Base-by-base conservation (phyloP, 2,888 invertebrate genomes). In the Amiota minor region DNA sequence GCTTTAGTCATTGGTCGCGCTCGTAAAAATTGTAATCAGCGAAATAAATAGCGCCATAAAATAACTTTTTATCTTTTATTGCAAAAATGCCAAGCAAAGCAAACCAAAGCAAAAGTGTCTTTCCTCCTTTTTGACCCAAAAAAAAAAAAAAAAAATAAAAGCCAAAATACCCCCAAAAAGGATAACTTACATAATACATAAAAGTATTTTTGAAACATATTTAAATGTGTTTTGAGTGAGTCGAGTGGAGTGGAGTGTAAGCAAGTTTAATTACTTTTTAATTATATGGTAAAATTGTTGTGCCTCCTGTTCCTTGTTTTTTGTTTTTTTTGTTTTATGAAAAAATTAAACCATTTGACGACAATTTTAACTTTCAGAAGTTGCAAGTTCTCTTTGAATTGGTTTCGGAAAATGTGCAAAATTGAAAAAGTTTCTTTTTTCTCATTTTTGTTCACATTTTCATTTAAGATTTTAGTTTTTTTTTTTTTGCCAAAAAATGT, bases 21-120 rank as follows among this genome's bases (percentile, higher is more conserved):
- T 85, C 83, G 83, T 83, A 83, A 85, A 83, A 83, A 83, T 77
- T 81, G 85, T 85, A 83, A 83, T 83, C 83, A 85, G 81, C 80
- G 78, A 76, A 82, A 85, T 83, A 83, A 83, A 83, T 85, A 83
- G 84, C 77, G 84, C 85, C 85, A 83, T 83, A 85, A 83, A 83
- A 82, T 83, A 83, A 83, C 81, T 83, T 85, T 79, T 79, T 83
- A 84, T 83, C 82, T 83, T 83, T 83, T 83, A 85, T 85, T 82
- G 85, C 82, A 77, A 55, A 46, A 46, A 20, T 61, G 59, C 59
- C 16, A 59, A 20, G 20, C 16, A 59, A 59, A 16, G 16, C 59
- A 16, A 59, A 59, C 20, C 18, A 11, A 62, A 46, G 12, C 14
- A 49, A 46, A 64, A 67, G 45, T 61, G 71, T 71, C 23, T 8